A percentile compares a stretch with the other conserved stretches of the same genome.
phyloP scores from a whole-genome alignment of 2,797 vertebrate genomes.

The Myoxocephalus aenaeus region DNA sequence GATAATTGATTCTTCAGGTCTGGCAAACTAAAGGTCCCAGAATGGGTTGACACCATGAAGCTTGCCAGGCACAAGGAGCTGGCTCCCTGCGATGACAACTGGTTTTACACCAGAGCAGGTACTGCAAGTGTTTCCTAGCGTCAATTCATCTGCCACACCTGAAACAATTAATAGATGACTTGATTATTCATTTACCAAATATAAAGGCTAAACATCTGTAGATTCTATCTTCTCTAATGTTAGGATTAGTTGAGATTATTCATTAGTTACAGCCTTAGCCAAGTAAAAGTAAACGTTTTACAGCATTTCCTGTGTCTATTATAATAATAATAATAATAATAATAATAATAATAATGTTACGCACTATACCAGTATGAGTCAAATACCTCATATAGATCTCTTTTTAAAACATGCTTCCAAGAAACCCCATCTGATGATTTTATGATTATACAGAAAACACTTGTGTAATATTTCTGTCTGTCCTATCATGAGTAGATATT shows the following conservation, averaged over 20 bases:
- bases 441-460: conserved; percentile 7
- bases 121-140: conserved; percentile 12
- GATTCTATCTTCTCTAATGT: not conserved
- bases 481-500: conserved; percentile 9
- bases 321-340: not conserved
- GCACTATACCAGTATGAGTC: not conserved
- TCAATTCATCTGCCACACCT: conserved; percentile 4
- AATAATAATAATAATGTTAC: not conserved
- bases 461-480: conserved; percentile 12
- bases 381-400: not conserved
- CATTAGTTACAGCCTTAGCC: not conserved
- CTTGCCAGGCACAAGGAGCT: conserved; percentile 88
- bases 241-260: not conserved
- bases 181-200: conserved; percentile 17
- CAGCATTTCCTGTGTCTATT: not conserved
- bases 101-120: conserved; percentile 91
- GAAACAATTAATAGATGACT: not conserved
- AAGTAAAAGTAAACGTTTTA: not conserved
- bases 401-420: not conserved
- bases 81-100: conserved; percentile 89
- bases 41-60: conserved; percentile 92
- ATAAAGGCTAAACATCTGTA: not conserved
- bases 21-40: conserved; percentile 89
- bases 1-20: conserved; percentile 79
- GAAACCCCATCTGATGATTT: not conserved